phyloP scores from a whole-genome alignment of 2,113 vertebrate genomes.

The Triplophysa tibetana region DNA sequence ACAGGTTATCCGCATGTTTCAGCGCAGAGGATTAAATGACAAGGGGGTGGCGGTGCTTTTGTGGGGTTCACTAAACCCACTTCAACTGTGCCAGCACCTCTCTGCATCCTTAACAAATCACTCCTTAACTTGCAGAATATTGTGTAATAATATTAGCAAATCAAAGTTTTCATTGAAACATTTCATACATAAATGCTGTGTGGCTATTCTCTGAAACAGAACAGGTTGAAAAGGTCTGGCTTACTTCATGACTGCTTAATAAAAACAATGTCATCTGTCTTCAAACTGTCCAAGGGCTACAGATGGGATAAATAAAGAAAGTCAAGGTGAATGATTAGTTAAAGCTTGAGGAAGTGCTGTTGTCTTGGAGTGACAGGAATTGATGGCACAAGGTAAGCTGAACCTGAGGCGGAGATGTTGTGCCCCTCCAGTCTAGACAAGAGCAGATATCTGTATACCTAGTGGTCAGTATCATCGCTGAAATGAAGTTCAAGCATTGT shows the following conservation, averaged over 20 bases:
- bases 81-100: background rate
- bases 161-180: background rate
- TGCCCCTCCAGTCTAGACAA: constrained; percentile 59
- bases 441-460: constrained; percentile 9
- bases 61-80: background rate
- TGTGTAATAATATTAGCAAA: background rate
- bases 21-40: background rate
- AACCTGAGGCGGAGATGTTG: constrained; percentile 51
- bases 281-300: constrained; percentile 34
- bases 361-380: constrained; percentile 54
- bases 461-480: constrained; percentile 43
- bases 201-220: background rate
- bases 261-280: constrained; percentile 28
- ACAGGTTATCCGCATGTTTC: constrained; percentile 39
- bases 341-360: constrained; percentile 45
- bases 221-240: background rate
- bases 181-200: too few species aligned
- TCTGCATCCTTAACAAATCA: background rate
- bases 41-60: background rate
- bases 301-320: constrained; percentile 20
- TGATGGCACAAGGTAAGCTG: constrained; percentile 57
- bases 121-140: background rate
- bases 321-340: constrained; percentile 29
- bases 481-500: background rate
- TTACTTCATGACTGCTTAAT: background rate